Percentiles rank a stretch among this genome's conserved stretches.
Evolutionary conservation across 1,140 invertebrate genomes (phyloP).

Genomic region (Cheumatopsyche charites): DNA sequence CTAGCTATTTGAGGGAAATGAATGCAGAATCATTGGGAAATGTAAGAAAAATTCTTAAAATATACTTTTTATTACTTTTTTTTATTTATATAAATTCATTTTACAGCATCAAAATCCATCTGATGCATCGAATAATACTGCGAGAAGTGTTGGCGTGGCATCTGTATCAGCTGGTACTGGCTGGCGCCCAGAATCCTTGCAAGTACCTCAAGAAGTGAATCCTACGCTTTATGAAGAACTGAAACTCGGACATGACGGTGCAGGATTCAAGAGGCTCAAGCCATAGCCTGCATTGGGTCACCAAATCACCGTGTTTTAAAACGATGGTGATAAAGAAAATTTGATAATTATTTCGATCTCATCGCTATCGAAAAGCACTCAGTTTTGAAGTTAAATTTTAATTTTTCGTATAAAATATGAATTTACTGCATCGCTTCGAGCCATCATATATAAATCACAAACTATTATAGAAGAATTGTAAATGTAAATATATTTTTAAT

Average conservation of each 20-base stretch:
- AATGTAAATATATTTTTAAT: too few relatives aligned
- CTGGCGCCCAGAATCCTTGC: conserved; percentile 65
- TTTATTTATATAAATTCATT: conserved; percentile 8
- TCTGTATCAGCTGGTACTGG: conserved; percentile 55
- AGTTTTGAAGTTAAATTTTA: too few relatives aligned
- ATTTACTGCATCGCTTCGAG: too few relatives aligned
- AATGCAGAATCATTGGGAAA: conserved; percentile 71
- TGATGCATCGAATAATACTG: conserved; percentile 8
- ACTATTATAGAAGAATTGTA: too few relatives aligned
- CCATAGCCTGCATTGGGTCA: conserved; percentile 56
- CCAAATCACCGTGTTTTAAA: conserved; percentile 19
- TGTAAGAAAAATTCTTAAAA: conserved; percentile 58
- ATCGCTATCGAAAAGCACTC: too few relatives aligned
- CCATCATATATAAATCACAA: too few relatives aligned
- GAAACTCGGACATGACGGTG: conserved; percentile 78
- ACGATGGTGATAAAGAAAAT: background rate
- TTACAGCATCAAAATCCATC: conserved; percentile 29
- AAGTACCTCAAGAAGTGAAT: conserved; percentile 68
- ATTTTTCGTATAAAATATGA: too few relatives aligned
- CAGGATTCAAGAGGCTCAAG: conserved; percentile 77
- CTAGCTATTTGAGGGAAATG: conserved; percentile 78
- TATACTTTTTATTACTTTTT: conserved; percentile 4
- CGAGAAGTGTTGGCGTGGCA: conserved; percentile 34
- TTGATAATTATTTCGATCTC: background rate
- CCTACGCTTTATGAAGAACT: conserved; percentile 79